Conservation (phyloP, 2,888 invertebrate genomes). For the Andrena minutula region DNA sequence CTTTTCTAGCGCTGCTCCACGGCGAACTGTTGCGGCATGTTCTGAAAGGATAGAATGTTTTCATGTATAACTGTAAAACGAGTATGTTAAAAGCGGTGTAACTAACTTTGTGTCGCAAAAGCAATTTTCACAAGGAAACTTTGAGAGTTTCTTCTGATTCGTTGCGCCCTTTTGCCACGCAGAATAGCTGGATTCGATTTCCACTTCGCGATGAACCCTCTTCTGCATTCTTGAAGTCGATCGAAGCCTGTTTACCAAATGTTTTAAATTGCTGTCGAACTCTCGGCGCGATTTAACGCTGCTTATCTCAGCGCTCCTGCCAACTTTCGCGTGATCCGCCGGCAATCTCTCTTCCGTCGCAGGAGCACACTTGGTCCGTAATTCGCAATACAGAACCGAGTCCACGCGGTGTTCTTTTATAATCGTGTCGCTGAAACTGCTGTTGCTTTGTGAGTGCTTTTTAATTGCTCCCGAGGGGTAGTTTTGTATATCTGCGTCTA, state of each 20-base stretch:
- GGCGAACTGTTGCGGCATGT: neutral
- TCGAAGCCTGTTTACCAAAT: neutral
- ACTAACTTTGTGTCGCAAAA: conserved; percentile 40
- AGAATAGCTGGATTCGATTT: neutral
- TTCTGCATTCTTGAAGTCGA: conserved; percentile 1
- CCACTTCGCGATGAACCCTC: neutral
- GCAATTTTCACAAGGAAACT: conserved; percentile 23
- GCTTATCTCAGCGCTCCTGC: neutral
- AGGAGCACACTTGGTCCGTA: neutral
- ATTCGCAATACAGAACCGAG: conserved; percentile 36
- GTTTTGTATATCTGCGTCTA: neutral
- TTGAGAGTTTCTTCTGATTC: neutral
- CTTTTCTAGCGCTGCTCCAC: neutral
- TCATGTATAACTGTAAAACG: neutral
- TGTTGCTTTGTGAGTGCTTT: conserved; percentile 26
- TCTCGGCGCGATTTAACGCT: neutral
- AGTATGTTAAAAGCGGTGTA: neutral
- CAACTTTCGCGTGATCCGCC: neutral
- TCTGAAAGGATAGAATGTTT: conserved; percentile 26
- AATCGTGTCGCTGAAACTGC: conserved; percentile 14
- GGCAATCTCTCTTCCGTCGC: neutral
- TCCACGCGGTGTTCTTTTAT: conserved; percentile 21
- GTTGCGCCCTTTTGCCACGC: neutral
- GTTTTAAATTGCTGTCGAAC: neutral
- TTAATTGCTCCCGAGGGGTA: neutral